phyloP scores from a whole-genome alignment of 2,113 vertebrate genomes.

The Macquaria ambigua region DNA sequence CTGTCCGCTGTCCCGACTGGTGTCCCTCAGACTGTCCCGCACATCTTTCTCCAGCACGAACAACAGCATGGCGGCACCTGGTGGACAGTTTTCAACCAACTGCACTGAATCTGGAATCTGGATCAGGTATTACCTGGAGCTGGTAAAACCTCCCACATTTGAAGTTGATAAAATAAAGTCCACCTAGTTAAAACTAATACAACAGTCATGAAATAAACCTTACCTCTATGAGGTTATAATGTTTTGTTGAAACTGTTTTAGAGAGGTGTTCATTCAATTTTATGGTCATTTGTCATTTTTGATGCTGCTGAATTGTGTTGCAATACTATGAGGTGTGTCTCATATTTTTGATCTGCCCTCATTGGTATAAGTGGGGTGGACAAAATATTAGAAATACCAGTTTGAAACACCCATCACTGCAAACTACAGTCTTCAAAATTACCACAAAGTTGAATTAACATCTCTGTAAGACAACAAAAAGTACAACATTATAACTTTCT shows the following conservation, averaged over 20 bases:
- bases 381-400: not conserved
- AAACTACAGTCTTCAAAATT: not conserved
- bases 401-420: not conserved
- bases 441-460: not conserved
- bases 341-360: not conserved
- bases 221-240: not conserved
- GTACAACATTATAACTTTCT: not conserved
- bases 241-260: not conserved
- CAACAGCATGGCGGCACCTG: slow-evolving; percentile 5
- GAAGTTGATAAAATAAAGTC: too few species aligned
- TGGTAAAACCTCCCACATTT: too few species aligned
- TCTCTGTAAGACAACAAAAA: too few species aligned
- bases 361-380: not conserved
- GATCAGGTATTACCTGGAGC: too few species aligned
- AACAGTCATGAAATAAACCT: not conserved
- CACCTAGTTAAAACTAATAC: not conserved
- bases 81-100: slow-evolving; percentile 1
- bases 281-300: not conserved
- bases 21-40: not conserved
- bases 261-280: not conserved
- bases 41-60: rapidly evolving
- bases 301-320: not conserved
- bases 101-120: not conserved
- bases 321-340: not conserved
- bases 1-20: not conserved